A percentile compares a stretch with the other conserved stretches of the same genome.
Conservation (phyloP, 2,888 invertebrate species). For the Malthinus flaveolus region DNA sequence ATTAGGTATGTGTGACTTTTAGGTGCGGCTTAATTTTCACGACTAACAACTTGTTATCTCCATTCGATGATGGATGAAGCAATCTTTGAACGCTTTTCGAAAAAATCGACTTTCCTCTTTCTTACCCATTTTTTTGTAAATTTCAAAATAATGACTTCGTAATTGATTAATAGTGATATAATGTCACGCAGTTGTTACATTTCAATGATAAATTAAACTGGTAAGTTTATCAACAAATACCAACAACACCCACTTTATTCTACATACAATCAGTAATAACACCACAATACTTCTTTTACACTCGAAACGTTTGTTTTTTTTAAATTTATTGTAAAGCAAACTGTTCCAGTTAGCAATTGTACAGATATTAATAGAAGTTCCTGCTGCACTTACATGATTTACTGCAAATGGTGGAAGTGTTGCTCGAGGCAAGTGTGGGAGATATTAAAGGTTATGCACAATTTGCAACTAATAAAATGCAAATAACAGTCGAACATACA, state of each 20-base stretch:
- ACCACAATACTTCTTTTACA: slow-evolving; percentile 19
- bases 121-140: too few species aligned
- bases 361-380: slow-evolving; percentile 41
- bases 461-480: slow-evolving; percentile 6
- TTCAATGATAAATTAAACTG: slow-evolving; percentile 4
- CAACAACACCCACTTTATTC: slow-evolving; percentile 41
- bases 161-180: not conserved
- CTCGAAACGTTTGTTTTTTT: slow-evolving; percentile 37
- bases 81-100: too few species aligned
- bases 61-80: too few species aligned
- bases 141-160: too few species aligned
- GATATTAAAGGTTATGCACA: slow-evolving; percentile 27
- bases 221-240: slow-evolving; percentile 26
- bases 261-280: slow-evolving; percentile 39
- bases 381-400: slow-evolving; percentile 39
- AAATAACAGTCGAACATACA: not conserved
- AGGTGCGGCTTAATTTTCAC: too few species aligned
- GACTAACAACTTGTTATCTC: too few species aligned
- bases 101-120: too few species aligned
- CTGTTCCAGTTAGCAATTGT: slow-evolving; percentile 42
- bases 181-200: not conserved
- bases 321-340: slow-evolving; percentile 27
- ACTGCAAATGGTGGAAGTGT: slow-evolving; percentile 35
- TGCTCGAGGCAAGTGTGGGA: slow-evolving; percentile 39
- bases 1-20: too few species aligned